Base-by-base conservation (phyloP, 2,113 vertebrate species). In the Ceyx cyanopectus region DNA sequence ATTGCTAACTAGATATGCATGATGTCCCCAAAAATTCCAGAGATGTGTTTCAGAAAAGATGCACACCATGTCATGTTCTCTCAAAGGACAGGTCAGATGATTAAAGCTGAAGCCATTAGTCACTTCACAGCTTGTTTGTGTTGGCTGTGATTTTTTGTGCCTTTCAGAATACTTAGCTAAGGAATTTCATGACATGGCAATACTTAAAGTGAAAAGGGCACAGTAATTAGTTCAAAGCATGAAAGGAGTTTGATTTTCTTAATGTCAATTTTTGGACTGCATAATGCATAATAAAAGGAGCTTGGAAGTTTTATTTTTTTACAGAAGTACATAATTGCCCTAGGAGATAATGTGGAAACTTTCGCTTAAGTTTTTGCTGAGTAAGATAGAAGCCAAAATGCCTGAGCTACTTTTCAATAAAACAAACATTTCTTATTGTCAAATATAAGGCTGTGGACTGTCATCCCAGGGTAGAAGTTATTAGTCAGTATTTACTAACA, bases 201-300 rank as follows among this genome's bases (percentile, higher is more conserved):
- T 73, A 81, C 65, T 67, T 84, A 53, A 68, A 63, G 27, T 88
- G 91, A 93, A 94, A 96, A 96, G 75, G 66, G 43, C 34, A 74
- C 60, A 67, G 26, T 84, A 95, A 95, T 94, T 94, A 93, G 84
- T 91, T 78, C 62, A 83, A 93, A 89, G 67, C 22, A 68, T 14
- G 40, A 89, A 74, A 81, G 72, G 72, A 57, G 81, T 91, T 89
- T 80, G 68, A 87, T 94, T 96, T 95, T 88, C 70, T 56, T 81
- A 91, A 93, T 72, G 57, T 56, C 69, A 83, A 40, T 5, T 84
- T 92, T 95, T 54, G 41, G 65, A 66, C 54, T 75, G 72, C 46
- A 60, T 83, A 84, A 70, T 60, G 58, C 66, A 85, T 65, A 82
- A 94, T 75, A 77, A 73, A 91, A 84, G n/a, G 32, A 78, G 27